These are phyloP conservation scores for Falco rusticolus DNA, from an alignment of 2,797 vertebrate genomes.

Conservation along the genomic window DNA sequence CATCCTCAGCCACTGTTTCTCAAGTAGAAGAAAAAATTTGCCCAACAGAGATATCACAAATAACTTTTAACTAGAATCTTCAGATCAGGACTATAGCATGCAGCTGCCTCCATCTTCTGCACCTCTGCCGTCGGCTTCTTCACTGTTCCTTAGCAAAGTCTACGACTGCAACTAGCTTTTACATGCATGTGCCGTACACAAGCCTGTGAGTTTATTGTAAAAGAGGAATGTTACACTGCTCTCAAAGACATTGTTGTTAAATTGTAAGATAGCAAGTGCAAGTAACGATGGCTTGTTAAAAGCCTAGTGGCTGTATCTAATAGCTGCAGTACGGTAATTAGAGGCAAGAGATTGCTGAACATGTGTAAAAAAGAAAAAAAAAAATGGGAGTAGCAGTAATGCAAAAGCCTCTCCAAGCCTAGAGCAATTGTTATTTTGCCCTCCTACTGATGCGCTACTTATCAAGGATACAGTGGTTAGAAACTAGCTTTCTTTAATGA, in stretches of 20 bases:
- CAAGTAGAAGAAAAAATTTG: background rate
- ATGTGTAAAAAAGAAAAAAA: conserved; percentile 51
- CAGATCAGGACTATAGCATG: fast-evolving
- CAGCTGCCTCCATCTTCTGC: background rate
- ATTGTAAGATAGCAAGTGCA: background rate
- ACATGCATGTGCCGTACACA: fast-evolving
- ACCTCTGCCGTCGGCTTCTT: background rate
- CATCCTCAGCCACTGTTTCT: background rate
- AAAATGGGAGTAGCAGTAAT: conserved; percentile 58
- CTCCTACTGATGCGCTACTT: conserved; percentile 39
- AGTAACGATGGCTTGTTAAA: conserved; percentile 43
- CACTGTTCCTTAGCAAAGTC: background rate
- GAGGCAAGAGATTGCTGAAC: conserved; percentile 46
- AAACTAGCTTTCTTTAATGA: background rate
- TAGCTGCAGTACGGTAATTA: conserved; percentile 46
- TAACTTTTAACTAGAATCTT: background rate
- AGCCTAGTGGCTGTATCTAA: conserved; percentile 46
- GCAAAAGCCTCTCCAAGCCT: conserved; percentile 33
- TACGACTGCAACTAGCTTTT: background rate
- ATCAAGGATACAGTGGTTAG: background rate
- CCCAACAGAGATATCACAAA: background rate
- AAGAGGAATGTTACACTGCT: background rate
- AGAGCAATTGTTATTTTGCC: conserved; percentile 52
- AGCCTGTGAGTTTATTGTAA: background rate
- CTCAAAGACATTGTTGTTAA: background rate